Base-by-base conservation (phyloP, 2,888 invertebrate species). In the Meiosimyza decipiens region DNA sequence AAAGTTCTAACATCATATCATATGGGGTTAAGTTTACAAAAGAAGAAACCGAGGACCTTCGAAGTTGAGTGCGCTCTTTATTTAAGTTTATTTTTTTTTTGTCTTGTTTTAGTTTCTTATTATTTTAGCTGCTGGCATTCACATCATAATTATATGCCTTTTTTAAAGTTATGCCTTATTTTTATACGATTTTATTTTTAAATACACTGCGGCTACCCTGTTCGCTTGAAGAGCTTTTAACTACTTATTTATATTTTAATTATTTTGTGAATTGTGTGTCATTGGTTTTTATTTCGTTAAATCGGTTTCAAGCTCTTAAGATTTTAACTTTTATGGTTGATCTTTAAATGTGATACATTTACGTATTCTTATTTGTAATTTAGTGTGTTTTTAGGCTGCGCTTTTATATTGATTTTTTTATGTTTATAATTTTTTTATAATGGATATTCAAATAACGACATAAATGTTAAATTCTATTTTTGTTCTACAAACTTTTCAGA, bases 211-310 rank as follows among this genome's bases (percentile, higher is more conserved):
- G 68, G 63, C 71, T 73, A 72, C 69, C 72, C 60, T 59, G 63
- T 73, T 71, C 68, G 54, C 71, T 72, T 74, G 62, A 71, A 67
- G 69, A 65, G 33, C 73, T 74, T 59, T 71, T 55, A 54, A 22
- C 40, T 67, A 40, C 9, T 3, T 50, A 54, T 28, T 51, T 51
- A 9, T 28, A 22, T 51, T 13, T 51, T 15, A 51, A 15, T 33
- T 28, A 28, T 28, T 28, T 1, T 4, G 40, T 40, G 40, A 9
- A 40, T 52, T 13, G 63, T 63, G 63, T 64, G 15, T 50, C 9
- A 15, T 64, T 18, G 11, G 22, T 33, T 22, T 15, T 15, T 65
- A 7, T 6, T 47, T 63, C 16, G n/a, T 63, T 49, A 15, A 16
- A n/a, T 57, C 7, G 63, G 55, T 68, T 59, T 50, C 40, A 68